Evolutionary conservation across 2,113 vertebrate species (phyloP), one percentile per base, ranked within the genome.

Genomic region (Xyliphius kryptos): DNA sequence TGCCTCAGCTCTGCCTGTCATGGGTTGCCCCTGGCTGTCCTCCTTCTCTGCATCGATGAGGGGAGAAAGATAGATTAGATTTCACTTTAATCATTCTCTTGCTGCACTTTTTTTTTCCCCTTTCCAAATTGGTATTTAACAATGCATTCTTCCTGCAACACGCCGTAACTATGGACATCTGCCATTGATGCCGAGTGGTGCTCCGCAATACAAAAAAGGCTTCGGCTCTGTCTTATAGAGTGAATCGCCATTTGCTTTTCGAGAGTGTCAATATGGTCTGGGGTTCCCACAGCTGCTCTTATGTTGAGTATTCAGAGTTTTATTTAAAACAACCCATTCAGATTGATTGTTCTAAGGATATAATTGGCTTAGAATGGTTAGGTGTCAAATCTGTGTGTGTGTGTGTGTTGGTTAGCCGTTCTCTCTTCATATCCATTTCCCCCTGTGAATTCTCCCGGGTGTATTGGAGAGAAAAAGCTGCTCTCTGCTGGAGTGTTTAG

Each of bases 401-500:
- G 41, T 57, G 48, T n/a, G 48, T 36, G 32, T 22, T 19, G 38
- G 32, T 66, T 16, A 38, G 51, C 32, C 32, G 37, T n/a, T 68
- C 32, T 44, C 8, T 66, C 10, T 74, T 61, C 67, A 9, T 49
- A 46, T 44, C 57, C 15, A 37, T 41, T 20, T n/a, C 53, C 32
- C 47, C 51, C 20, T 40, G 52, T 32, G 58, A 79, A 86, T 82
- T 83, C 78, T 83, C 82, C 67, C 69, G 80, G 80, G 81, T 83
- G 80, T 76, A 76, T 79, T 48, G 43, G 40, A 13, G 80, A 79
- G 80, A 40, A 77, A 77, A 79, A 48, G 54, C 22, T 17, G 80
- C 78, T 74, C 74, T 81, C 75, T 75, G n/a, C n/a, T 76, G 76
- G 83, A 79, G 78, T 85, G 79, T 88, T 89, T 86, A 87, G 86